These are phyloP conservation scores for Trachemys scripta DNA, from an alignment of 2,113 vertebrate genomes.

Conservation along the genomic window DNA sequence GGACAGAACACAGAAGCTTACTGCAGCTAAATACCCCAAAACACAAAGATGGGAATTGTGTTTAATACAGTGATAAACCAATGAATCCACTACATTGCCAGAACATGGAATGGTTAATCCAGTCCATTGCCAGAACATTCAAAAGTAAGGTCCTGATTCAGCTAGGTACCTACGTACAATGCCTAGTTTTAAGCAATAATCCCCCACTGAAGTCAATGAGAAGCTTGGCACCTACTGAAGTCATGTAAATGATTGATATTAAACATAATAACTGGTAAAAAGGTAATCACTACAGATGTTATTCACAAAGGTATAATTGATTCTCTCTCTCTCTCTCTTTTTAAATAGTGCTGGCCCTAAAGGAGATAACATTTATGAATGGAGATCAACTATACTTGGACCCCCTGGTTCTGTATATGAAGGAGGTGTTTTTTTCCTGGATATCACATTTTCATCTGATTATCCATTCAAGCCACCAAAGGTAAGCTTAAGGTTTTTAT, in stretches of 20 bases:
- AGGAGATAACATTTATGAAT: constrained; percentile 99
- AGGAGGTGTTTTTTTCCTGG: constrained; percentile 97
- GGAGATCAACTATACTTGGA: constrained; percentile 97
- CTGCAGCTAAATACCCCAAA: neutral
- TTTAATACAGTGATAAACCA: neutral
- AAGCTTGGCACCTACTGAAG: neutral
- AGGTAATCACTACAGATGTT: neutral
- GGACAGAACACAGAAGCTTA: neutral
- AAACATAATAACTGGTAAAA: neutral
- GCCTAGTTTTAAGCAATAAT: neutral
- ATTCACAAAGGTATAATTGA: constrained; percentile 29
- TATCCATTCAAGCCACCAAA: constrained; percentile 99
- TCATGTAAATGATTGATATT: neutral
- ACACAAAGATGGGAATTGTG: neutral
- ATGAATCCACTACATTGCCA: neutral
- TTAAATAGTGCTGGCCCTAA: constrained; percentile 91
- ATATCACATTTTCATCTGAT: constrained; percentile 98
- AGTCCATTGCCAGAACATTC: neutral
- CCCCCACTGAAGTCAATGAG: neutral
- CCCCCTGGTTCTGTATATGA: constrained; percentile 97
- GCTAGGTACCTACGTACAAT: fast-evolving
- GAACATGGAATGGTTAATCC: neutral
- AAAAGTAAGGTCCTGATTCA: neutral
- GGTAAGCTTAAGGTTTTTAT: constrained; percentile 82
- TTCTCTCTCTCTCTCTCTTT: constrained; percentile 26